These are phyloP conservation scores for Cremastinae sp. DNA, from an alignment of 2,888 invertebrate genomes.

Conservation along the genomic window DNA sequence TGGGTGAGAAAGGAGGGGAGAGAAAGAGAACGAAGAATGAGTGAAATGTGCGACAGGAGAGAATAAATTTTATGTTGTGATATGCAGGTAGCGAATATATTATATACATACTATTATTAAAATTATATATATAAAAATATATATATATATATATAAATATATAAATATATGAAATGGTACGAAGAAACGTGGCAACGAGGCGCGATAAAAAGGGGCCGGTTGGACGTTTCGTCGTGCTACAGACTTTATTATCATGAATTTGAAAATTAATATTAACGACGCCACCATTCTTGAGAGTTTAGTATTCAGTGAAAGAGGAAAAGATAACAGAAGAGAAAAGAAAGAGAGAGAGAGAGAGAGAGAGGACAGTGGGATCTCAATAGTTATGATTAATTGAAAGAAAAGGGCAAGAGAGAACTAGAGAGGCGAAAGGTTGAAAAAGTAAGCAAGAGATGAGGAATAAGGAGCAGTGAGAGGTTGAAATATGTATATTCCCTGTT, in stretches of 20 bases:
- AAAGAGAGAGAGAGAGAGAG: slow-evolving; percentile 2
- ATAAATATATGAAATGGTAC: slow-evolving; percentile 70
- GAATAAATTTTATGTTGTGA: slow-evolving; percentile 79
- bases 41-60: slow-evolving; percentile 49
- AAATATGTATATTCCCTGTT: slow-evolving; percentile 72
- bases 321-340: slow-evolving; percentile 64
- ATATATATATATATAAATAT: slow-evolving; percentile 61
- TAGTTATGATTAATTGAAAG: slow-evolving; percentile 75
- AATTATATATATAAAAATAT: slow-evolving; percentile 66
- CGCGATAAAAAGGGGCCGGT: slow-evolving; percentile 65
- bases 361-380: slow-evolving; percentile 73
- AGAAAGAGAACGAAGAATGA: slow-evolving; percentile 40
- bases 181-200: slow-evolving; percentile 70
- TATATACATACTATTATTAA: slow-evolving; percentile 72
- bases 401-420: slow-evolving; percentile 29
- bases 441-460: slow-evolving; percentile 7
- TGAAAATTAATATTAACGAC: slow-evolving; percentile 74
- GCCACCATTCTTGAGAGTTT: slow-evolving; percentile 75
- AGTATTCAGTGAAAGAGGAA: slow-evolving; percentile 73
- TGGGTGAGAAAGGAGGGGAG: slow-evolving; percentile 38
- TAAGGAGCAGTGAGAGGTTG: background rate
- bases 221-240: slow-evolving; percentile 75
- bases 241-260: slow-evolving; percentile 79
- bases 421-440: slow-evolving; percentile 70
- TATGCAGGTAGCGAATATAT: slow-evolving; percentile 79